These are phyloP conservation scores for Drosophila orosa DNA, from an alignment of 1,140 invertebrate genomes.

Conservation along the genomic window DNA sequence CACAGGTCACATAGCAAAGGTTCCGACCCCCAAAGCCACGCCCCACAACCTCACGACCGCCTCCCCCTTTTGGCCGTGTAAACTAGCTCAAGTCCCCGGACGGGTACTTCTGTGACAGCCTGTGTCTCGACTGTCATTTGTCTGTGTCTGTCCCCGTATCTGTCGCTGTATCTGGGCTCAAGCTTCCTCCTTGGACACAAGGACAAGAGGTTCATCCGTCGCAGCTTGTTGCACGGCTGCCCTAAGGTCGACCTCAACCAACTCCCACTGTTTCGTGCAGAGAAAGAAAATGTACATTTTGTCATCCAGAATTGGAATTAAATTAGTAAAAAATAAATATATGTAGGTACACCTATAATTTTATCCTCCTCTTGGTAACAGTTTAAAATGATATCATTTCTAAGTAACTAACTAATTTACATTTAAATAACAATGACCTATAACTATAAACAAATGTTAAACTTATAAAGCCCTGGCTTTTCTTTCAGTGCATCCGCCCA, in stretches of 20 bases:
- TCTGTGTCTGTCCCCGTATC: conserved; percentile 57
- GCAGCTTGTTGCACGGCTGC: conserved; percentile 45
- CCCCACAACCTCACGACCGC: not conserved
- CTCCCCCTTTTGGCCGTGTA: conserved; percentile 1
- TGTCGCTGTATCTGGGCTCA: conserved; percentile 25
- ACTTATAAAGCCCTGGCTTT: not conserved
- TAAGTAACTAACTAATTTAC: no score
- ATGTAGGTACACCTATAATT: no score
- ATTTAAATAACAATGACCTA: no score
- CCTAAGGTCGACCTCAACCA: conserved; percentile 22
- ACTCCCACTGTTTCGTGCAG: not conserved
- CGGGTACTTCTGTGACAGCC: conserved; percentile 46
- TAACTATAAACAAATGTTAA: not conserved
- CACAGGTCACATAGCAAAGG: conserved; percentile 72
- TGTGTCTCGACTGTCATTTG: conserved; percentile 71
- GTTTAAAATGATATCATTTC: not conserved
- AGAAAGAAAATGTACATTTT: not conserved
- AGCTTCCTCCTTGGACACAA: conserved; percentile 41
- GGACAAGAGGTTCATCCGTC: conserved; percentile 65
- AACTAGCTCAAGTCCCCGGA: conserved; percentile 46
- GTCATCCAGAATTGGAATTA: not conserved
- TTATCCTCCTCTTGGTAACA: not conserved
- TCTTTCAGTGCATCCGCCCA: conserved; percentile 13
- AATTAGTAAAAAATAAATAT: no score
- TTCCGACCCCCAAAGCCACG: conserved; percentile 8